phyloP scores from a whole-genome alignment of 2,113 vertebrate species.

The Rattus rattus region DNA sequence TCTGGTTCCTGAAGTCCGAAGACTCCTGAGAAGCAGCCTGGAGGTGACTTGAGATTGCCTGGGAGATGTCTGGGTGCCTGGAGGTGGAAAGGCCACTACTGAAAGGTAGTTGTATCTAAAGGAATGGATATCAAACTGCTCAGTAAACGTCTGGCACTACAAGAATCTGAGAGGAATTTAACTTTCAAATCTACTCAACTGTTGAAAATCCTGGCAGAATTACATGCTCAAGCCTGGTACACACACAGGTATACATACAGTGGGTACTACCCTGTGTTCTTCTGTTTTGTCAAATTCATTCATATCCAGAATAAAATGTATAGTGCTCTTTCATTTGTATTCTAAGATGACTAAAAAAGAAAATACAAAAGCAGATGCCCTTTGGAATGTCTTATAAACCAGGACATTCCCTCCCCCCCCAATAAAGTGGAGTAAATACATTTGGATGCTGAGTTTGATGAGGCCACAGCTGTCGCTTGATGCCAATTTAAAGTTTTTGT shows the following conservation, averaged over 20 bases:
- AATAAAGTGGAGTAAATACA: constrained; percentile 39
- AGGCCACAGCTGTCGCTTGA: not conserved
- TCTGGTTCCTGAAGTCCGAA: not conserved
- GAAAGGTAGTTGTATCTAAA: constrained; percentile 23
- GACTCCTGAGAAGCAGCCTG: not conserved
- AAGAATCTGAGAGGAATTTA: not conserved
- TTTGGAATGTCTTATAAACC: constrained; percentile 25
- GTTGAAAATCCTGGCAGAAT: not conserved
- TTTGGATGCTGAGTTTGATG: constrained; percentile 39
- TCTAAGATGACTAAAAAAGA: constrained; percentile 28
- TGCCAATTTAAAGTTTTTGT: constrained; percentile 25
- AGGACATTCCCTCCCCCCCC: not conserved
- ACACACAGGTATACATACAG: not conserved
- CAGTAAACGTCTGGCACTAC: not conserved
- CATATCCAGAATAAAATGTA: not conserved
- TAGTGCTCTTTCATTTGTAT: not conserved
- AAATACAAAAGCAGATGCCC: constrained; percentile 34
- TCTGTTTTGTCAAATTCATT: not conserved
- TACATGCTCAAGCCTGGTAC: not conserved
- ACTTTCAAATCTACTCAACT: constrained; percentile 27
- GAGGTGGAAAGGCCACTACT: constrained; percentile 12
- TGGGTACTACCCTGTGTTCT: not conserved
- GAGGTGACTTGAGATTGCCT: not conserved
- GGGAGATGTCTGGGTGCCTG: not conserved
- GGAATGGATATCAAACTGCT: not conserved